These are phyloP conservation scores for Athrips mouffetella DNA, from an alignment of 2,888 invertebrate genomes.

Conservation along the genomic window DNA sequence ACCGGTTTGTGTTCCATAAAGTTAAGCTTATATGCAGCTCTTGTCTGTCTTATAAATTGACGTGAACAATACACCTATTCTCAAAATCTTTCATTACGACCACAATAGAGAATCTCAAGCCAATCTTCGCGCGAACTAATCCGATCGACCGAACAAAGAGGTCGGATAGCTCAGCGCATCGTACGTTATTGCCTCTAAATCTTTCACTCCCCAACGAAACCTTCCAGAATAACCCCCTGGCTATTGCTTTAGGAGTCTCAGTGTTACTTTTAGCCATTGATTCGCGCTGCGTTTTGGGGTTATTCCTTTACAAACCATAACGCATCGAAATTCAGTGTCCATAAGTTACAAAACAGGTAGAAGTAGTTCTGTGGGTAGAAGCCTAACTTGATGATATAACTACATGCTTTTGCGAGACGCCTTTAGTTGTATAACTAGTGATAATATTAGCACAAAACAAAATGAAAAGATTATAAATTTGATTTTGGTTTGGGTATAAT, in stretches of 20 bases:
- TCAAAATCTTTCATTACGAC: conserved; percentile 20
- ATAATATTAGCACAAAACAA: too few species aligned
- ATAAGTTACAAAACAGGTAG: neutral
- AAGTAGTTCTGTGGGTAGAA: neutral
- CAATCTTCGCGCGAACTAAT: conserved; percentile 59
- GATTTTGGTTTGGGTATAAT: too few species aligned
- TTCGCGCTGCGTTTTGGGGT: conserved; percentile 32
- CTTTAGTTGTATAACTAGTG: too few species aligned
- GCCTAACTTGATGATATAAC: too few species aligned
- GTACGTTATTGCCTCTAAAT: conserved; percentile 75
- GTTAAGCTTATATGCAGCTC: too few species aligned
- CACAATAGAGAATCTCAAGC: conserved; percentile 31
- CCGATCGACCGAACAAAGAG: conserved; percentile 69
- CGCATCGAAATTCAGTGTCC: neutral
- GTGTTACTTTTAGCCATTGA: conserved; percentile 56
- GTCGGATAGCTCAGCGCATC: conserved; percentile 58
- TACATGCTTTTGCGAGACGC: too few species aligned
- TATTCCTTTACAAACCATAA: neutral
- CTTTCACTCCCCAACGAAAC: conserved; percentile 49
- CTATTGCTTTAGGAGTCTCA: conserved; percentile 58
- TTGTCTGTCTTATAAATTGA: too few species aligned
- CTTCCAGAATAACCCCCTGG: conserved; percentile 41
- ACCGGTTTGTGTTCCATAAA: too few species aligned
- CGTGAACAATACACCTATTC: conserved; percentile 8
- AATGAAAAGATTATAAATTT: too few species aligned